These are phyloP conservation scores for Margarornis squamiger DNA, from an alignment of 2,797 vertebrate species.

Conservation along the genomic window DNA sequence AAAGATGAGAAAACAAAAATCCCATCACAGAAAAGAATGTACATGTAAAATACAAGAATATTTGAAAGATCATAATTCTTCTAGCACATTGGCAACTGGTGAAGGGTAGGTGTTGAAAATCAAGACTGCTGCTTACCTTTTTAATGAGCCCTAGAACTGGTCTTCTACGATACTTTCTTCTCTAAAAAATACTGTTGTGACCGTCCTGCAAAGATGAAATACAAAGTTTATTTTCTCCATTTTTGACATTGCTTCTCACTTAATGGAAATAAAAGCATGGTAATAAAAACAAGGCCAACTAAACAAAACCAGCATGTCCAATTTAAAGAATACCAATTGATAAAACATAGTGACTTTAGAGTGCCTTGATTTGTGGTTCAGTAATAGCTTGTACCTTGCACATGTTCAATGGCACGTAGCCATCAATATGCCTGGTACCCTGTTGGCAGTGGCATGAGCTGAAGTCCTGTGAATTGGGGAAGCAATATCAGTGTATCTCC, in stretches of 20 bases:
- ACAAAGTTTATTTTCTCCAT: not conserved
- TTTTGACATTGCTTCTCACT: not conserved
- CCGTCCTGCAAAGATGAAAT: not conserved
- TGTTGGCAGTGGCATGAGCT: not conserved
- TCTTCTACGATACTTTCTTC: not conserved
- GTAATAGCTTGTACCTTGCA: not conserved
- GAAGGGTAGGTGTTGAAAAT: not conserved
- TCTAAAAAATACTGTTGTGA: not conserved
- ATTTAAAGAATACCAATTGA: not conserved
- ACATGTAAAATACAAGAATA: not conserved
- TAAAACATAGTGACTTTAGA: not conserved
- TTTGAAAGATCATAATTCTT: not conserved
- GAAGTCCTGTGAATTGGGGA: not conserved
- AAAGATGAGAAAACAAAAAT: not conserved
- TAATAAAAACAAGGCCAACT: not conserved
- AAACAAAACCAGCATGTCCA: not conserved
- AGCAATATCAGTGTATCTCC: not conserved
- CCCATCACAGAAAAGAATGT: not conserved
- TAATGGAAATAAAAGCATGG: not conserved
- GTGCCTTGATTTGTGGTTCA: not conserved
- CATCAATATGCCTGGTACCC: not conserved
- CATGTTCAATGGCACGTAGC: accelerated
- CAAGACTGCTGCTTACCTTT: not conserved
- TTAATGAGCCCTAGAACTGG: not conserved
- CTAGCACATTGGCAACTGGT: not conserved